Evolutionary conservation across 2,113 vertebrate species (phyloP), one percentile per base, ranked within the genome.

Genomic region (Ranitomeya variabilis): DNA sequence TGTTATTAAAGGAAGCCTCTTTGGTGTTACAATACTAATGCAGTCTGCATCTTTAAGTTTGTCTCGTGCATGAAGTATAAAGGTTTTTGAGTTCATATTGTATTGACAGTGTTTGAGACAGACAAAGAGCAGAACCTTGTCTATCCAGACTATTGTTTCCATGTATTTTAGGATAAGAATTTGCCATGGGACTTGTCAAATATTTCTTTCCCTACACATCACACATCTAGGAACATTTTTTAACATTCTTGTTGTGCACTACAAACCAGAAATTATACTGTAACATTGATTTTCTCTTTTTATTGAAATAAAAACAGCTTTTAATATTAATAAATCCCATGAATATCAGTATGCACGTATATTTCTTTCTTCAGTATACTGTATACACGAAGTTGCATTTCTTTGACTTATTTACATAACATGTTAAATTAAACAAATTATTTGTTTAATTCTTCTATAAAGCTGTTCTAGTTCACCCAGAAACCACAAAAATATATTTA

Each of bases 181-280:
- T 31, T 74, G 55, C 54, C 83, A 85, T 23, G 69, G 83, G 83
- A 76, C 52, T 60, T 85, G 83, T 85, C 83, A 76, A 85, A 31
- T 1, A 60, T 85, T 71, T 45, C 67, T 59, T 18, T 16, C 69
- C 18, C 26, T 59, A 74, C 54, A 57, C 52, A 83, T n/a, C 10
- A 67, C 18, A 52, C 12, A 71, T 71, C 64, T n/a, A 83, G 52
- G 21, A 84, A 52, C 21, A 67, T 83, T 31, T 15, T 69, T 83
- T 67, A 23, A n/a, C 8, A 69, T 83, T 83, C 19, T 52, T 69
- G 60, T 21, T 80, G 57, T 31, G 26, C 57, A 62, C 23, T 26
- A 60, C 23, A 81, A 62, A 62, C 23, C 60, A 16, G 26, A 31
- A 81, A 37, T 18, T 16, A 81, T 81, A 14, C 12, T 12, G 13